Evolutionary conservation across 2,113 vertebrate species (phyloP).

Genomic region (Petroica traversi): DNA sequence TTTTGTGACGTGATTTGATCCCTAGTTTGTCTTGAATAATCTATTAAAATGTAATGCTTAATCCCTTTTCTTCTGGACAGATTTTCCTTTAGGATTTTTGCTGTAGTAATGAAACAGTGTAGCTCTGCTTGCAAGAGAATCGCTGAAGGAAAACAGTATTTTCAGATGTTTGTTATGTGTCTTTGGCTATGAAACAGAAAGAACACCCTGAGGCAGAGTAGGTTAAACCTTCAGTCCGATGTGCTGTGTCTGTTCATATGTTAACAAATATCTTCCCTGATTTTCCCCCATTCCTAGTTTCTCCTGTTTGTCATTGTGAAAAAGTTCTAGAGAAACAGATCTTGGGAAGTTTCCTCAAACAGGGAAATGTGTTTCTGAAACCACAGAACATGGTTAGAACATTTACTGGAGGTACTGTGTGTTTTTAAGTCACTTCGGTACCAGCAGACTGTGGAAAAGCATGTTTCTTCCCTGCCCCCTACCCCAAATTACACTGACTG

Average conservation of each 20-base stretch:
- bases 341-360: not conserved
- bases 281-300: not conserved
- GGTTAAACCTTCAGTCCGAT: not conserved
- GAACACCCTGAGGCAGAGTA: not conserved
- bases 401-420: not conserved
- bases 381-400: not conserved
- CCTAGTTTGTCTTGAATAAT: not conserved
- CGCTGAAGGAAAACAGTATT: not conserved
- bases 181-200: not conserved
- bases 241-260: fast-evolving
- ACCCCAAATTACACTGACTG: not conserved
- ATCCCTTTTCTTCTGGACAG: not conserved
- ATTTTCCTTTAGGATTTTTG: not conserved
- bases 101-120: not conserved
- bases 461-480: not conserved
- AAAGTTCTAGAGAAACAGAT: not conserved
- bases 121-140: not conserved
- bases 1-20: conserved; percentile 5
- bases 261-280: not conserved
- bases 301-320: not conserved
- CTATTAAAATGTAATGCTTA: not conserved
- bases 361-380: not conserved
- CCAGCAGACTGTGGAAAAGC: not conserved
- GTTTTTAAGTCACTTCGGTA: not conserved
- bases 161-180: not conserved